phyloP scores from a whole-genome alignment of 2,888 invertebrate genomes.

The Drosophila formosana region DNA sequence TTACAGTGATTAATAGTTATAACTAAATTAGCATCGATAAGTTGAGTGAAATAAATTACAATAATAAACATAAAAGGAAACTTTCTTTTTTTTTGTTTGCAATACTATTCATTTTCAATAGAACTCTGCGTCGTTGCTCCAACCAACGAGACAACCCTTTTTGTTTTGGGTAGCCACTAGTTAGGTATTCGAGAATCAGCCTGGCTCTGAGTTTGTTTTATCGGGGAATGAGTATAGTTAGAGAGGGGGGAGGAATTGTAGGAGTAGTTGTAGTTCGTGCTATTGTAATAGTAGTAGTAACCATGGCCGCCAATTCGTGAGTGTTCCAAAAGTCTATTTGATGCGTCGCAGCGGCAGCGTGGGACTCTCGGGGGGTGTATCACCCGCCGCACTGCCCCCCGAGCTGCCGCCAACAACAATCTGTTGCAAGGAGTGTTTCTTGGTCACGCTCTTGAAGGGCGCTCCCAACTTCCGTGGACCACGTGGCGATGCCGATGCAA shows the following conservation, averaged over 20 bases:
- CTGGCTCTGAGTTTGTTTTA: conserved; percentile 33
- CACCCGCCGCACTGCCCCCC: conserved; percentile 48
- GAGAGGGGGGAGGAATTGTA: conserved; percentile 32
- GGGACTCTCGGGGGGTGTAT: conserved; percentile 82
- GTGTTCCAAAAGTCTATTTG: conserved; percentile 72
- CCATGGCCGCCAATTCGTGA: conserved; percentile 20
- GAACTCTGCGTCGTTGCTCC: conserved; percentile 54
- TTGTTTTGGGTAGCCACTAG: conserved; percentile 1
- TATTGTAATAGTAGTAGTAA: conserved; percentile 17
- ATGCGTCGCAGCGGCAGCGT: conserved; percentile 84
- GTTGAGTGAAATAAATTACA: conserved; percentile 68
- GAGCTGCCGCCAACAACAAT: conserved; percentile 64
- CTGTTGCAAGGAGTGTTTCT: conserved; percentile 79
- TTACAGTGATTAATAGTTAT: conserved; percentile 64
- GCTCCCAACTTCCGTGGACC: conserved; percentile 81
- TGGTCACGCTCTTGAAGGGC: conserved; percentile 83
- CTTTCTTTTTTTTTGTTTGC: conserved; percentile 42
- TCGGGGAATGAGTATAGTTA: conserved; percentile 68
- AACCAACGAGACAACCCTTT: conserved; percentile 1
- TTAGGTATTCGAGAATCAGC: conserved; percentile 24
- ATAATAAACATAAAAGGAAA: conserved; percentile 66
- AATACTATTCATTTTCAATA: conserved; percentile 71
- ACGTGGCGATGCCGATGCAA: conserved; percentile 81
- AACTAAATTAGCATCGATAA: conserved; percentile 60
- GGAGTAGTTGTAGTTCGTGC: conserved; percentile 19